Percentiles rank a stretch among this genome's conserved stretches.
Evolutionary conservation across 2,888 invertebrate species (phyloP).

Genomic region (Aquatica leii): DNA sequence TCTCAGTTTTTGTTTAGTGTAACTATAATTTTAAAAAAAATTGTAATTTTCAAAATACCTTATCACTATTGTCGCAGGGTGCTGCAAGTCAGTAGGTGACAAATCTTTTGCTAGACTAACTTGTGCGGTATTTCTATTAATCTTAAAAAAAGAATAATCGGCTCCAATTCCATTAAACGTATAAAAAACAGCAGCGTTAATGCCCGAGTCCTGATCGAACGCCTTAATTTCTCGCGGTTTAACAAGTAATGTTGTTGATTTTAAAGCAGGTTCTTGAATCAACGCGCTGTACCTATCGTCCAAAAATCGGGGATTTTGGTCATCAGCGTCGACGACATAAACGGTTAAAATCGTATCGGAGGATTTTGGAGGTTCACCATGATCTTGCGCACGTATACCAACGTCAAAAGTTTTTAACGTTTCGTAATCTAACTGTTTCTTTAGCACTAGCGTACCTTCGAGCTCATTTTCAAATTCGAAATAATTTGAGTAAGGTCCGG

Average conservation of each 20-base stretch:
- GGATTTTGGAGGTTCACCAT: conserved; percentile 80
- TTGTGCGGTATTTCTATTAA: conserved; percentile 61
- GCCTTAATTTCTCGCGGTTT: conserved; percentile 79
- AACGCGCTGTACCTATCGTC: conserved; percentile 74
- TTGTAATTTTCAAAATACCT: too few species aligned
- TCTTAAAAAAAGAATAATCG: conserved; percentile 70
- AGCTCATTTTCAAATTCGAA: conserved; percentile 86
- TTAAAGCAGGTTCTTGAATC: conserved; percentile 69
- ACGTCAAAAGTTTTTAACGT: conserved; percentile 79
- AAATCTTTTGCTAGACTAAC: conserved; percentile 68
- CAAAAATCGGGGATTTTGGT: conserved; percentile 86
- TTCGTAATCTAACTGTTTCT: conserved; percentile 85
- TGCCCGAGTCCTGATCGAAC: conserved; percentile 81
- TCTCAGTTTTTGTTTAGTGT: too few species aligned
- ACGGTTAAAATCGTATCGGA: conserved; percentile 80
- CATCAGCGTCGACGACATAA: conserved; percentile 87
- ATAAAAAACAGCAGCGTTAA: conserved; percentile 77
- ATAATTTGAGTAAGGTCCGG: conserved; percentile 81
- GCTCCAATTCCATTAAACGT: conserved; percentile 69
- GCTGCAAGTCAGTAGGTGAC: conserved; percentile 68
- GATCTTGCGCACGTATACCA: conserved; percentile 78
- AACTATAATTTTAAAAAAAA: too few species aligned
- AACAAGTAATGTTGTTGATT: conserved; percentile 72
- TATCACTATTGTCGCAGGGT: conserved; percentile 70
- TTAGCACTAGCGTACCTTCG: conserved; percentile 82